A percentile compares a stretch with the other conserved stretches of the same genome.
phyloP scores from a whole-genome alignment of 2,888 invertebrate genomes.

The Microplitis deprimator region DNA sequence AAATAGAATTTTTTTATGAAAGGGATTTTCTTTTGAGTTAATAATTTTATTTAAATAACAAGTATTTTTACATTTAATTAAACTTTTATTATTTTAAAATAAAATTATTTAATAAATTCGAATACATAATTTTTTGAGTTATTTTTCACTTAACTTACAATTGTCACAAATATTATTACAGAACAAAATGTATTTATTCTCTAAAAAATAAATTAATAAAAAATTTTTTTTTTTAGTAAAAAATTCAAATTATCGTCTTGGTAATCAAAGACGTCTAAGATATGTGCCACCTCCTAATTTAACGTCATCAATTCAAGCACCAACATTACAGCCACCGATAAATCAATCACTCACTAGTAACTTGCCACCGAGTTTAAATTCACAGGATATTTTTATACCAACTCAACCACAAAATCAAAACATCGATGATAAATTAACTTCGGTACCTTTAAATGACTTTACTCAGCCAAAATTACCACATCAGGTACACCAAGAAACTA shows the following conservation, averaged over 20 bases:
- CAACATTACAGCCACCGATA: slow-evolving; percentile 44
- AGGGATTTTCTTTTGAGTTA: no score
- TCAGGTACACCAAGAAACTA: background rate
- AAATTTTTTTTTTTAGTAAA: slow-evolving; percentile 52
- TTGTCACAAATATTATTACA: no score
- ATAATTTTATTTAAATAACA: no score
- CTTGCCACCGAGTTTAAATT: background rate
- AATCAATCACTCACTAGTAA: slow-evolving; percentile 18
- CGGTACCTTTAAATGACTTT: background rate
- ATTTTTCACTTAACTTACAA: no score
- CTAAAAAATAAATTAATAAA: slow-evolving; percentile 16
- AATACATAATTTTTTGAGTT: no score
- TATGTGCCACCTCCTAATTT: slow-evolving; percentile 87
- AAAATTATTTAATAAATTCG: no score
- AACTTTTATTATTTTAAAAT: no score
- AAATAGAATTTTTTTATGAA: no score
- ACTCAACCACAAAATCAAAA: slow-evolving; percentile 21
- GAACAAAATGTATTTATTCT: no score
- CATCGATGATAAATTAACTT: slow-evolving; percentile 4
- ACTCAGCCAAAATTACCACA: background rate
- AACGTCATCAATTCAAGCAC: slow-evolving; percentile 55
- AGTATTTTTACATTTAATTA: no score
- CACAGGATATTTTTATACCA: slow-evolving; percentile 44
- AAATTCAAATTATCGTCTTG: slow-evolving; percentile 75
- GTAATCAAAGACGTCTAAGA: slow-evolving; percentile 78